These are phyloP conservation scores for Eptatretus atami DNA, from an alignment of 2,797 vertebrate genomes.

Conservation along the genomic window DNA sequence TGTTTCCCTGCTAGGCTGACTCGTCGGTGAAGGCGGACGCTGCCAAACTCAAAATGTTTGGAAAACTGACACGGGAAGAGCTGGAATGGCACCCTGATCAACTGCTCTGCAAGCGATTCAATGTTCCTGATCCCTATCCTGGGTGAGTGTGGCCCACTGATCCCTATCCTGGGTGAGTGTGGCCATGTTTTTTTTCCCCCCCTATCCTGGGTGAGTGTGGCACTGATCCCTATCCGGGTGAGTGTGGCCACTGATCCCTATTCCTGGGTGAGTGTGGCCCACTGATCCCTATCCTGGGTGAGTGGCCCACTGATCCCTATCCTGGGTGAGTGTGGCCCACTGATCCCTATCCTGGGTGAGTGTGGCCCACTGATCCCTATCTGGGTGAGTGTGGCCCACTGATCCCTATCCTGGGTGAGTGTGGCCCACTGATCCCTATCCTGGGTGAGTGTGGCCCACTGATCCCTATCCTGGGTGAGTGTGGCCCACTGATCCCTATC, in stretches of 20 bases:
- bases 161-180: background rate
- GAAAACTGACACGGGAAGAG: conserved; percentile 45
- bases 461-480: background rate
- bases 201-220: too few relatives aligned
- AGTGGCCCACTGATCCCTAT: too few relatives aligned
- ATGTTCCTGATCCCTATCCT: conserved; percentile 51
- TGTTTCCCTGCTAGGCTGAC: conserved; percentile 20
- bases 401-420: conserved; percentile 25
- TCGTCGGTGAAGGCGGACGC: conserved; percentile 35
- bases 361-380: too few relatives aligned
- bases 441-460: conserved; percentile 23
- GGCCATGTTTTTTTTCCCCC: too few relatives aligned
- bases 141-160: conserved; percentile 20
- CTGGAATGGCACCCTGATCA: conserved; percentile 76
- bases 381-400: too few relatives aligned
- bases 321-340: conserved; percentile 26
- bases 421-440: conserved; percentile 29
- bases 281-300: too few relatives aligned
- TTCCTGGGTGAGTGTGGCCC: background rate
- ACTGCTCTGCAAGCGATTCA: conserved; percentile 68
- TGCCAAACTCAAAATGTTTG: conserved; percentile 81
- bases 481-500: too few relatives aligned
- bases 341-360: background rate
- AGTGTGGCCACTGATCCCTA: conserved; percentile 9
- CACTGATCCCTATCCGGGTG: conserved; percentile 22